A percentile compares a stretch with the other conserved stretches of the same genome.
Evolutionary conservation across 2,113 vertebrate genomes (phyloP).

Genomic region (Anser cygnoides): DNA sequence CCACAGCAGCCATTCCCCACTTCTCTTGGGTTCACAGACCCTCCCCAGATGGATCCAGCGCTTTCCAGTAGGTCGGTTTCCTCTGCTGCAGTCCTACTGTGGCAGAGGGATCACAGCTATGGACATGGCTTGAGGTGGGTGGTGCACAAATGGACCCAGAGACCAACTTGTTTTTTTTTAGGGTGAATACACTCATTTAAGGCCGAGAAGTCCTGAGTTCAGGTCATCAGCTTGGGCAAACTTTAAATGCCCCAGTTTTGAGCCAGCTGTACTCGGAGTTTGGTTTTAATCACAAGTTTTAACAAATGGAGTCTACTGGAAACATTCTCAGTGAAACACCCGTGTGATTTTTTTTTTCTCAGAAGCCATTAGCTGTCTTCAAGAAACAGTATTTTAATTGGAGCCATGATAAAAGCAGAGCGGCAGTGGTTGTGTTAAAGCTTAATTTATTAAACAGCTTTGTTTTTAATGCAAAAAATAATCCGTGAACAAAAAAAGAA

Average conservation of each 20-base stretch:
- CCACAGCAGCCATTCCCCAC: not conserved
- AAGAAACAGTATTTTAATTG: conserved; percentile 66
- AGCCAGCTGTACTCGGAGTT: not conserved
- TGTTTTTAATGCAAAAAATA: conserved; percentile 51
- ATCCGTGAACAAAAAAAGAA: not conserved
- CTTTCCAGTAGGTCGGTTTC: not conserved
- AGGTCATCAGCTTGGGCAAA: not conserved
- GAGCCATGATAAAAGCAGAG: conserved; percentile 57
- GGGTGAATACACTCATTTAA: not conserved
- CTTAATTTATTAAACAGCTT: conserved; percentile 63
- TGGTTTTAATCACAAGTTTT: conserved; percentile 41
- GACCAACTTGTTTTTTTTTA: not conserved
- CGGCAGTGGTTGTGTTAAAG: not conserved
- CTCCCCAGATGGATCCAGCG: not conserved
- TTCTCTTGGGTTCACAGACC: not conserved
- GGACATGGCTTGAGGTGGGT: not conserved
- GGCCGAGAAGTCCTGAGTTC: not conserved
- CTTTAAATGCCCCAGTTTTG: not conserved
- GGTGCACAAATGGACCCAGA: not conserved
- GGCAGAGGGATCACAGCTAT: not conserved
- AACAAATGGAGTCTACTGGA: conserved; percentile 40
- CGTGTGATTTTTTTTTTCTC: not conserved
- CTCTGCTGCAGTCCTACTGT: not conserved
- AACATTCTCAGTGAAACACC: conserved; percentile 5
- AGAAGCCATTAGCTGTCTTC: conserved; percentile 24